Percentiles rank a stretch among this genome's conserved stretches.
These are phyloP conservation scores for Drosophila kanekoi DNA, from an alignment of 2,888 invertebrate genomes.

Conservation along the genomic window DNA sequence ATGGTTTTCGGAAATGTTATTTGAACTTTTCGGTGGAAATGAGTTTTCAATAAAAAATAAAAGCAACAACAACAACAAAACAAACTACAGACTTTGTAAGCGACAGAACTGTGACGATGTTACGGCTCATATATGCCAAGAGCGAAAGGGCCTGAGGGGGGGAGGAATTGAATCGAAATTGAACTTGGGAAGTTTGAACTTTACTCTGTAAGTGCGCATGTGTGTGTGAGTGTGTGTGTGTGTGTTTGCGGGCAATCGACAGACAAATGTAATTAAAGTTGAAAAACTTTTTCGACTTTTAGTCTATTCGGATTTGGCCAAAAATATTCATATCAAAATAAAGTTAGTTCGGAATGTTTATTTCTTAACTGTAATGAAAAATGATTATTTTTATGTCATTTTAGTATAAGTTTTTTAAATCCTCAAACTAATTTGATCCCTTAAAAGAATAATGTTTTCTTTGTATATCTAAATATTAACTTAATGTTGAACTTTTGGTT, in stretches of 20 bases:
- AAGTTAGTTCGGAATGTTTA: background rate
- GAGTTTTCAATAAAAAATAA: slow-evolving; percentile 21
- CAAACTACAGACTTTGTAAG: slow-evolving; percentile 24
- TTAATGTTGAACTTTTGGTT: too few species aligned
- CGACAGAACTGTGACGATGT: slow-evolving; percentile 41
- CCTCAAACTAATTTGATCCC: too few species aligned
- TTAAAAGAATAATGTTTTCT: too few species aligned
- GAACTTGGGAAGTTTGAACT: slow-evolving; percentile 50
- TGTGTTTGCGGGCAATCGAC: slow-evolving; percentile 21
- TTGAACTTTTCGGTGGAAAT: slow-evolving; percentile 61
- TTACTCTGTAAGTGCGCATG: background rate
- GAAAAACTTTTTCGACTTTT: slow-evolving; percentile 28
- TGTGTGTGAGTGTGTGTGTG: background rate
- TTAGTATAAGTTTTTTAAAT: too few species aligned
- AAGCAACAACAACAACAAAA: slow-evolving; percentile 6
- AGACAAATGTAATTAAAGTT: slow-evolving; percentile 57
- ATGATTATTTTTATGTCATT: background rate
- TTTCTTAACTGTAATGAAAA: too few species aligned
- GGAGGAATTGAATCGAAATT: slow-evolving; percentile 26
- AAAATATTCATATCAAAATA: slow-evolving; percentile 4
- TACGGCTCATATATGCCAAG: slow-evolving; percentile 7
- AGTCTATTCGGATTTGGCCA: background rate
- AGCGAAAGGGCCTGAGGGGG: background rate
- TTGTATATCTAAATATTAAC: too few species aligned
- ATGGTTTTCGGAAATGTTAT: slow-evolving; percentile 77